Conservation (phyloP, 2,113 vertebrate species). For the Semnopithecus entellus region DNA sequence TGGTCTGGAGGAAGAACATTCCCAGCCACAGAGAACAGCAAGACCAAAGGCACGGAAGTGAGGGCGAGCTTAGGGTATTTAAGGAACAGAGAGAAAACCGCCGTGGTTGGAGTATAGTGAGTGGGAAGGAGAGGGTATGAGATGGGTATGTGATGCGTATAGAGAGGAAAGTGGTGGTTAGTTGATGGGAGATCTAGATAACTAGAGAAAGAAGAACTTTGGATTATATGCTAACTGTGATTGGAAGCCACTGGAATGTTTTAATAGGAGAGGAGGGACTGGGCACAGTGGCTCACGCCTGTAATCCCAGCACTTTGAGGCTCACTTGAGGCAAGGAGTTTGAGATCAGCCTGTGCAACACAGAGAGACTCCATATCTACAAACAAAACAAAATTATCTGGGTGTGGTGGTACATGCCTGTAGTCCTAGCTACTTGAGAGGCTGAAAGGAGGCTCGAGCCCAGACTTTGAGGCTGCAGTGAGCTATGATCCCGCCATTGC, state of each 20-base stretch:
- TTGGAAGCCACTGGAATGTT: not conserved
- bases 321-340: too few relatives aligned
- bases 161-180: not conserved
- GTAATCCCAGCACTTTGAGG: too few relatives aligned
- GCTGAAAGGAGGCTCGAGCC: too few relatives aligned
- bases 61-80: not conserved
- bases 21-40: not conserved
- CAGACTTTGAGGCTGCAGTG: too few relatives aligned
- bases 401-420: too few relatives aligned
- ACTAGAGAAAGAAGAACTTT: not conserved
- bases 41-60: not conserved
- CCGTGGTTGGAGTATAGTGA: not conserved
- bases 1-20: not conserved
- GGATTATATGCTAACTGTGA: not conserved
- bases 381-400: too few relatives aligned
- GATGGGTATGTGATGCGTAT: not conserved
- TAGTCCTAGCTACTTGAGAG: too few relatives aligned
- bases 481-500: too few relatives aligned
- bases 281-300: too few relatives aligned
- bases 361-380: too few relatives aligned
- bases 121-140: not conserved
- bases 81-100: not conserved
- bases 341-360: too few relatives aligned
- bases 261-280: not conserved
- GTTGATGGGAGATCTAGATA: not conserved